Evolutionary conservation across 2,113 vertebrate species (phyloP).

Genomic region (Xyrauchen texanus): DNA sequence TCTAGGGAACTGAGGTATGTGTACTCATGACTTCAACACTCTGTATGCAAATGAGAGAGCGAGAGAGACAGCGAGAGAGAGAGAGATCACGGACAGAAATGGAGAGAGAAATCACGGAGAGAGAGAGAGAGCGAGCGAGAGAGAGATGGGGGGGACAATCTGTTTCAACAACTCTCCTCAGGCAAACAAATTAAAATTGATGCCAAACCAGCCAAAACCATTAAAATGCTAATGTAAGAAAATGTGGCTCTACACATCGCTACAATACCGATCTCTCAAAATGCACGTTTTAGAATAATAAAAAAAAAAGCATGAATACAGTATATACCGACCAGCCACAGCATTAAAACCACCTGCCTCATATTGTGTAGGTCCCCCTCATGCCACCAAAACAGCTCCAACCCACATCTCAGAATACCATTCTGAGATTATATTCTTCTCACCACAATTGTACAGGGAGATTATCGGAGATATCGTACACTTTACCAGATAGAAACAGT

Average conservation of each 20-base stretch:
- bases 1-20: conserved; percentile 40
- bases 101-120: neutral
- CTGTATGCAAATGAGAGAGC: conserved; percentile 40
- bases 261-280: conserved; percentile 24
- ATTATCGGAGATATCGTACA: too few species aligned
- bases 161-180: conserved; percentile 36
- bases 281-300: neutral
- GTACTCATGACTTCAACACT: conserved; percentile 42
- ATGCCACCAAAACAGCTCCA: too few species aligned
- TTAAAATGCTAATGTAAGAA: conserved; percentile 78
- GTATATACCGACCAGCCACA: neutral
- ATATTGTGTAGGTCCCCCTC: too few species aligned
- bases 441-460: too few species aligned
- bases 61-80: neutral
- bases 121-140: conserved; percentile 30
- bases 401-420: too few species aligned
- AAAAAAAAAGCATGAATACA: neutral
- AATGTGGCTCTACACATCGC: conserved; percentile 68
- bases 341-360: too few species aligned
- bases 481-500: too few species aligned
- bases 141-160: conserved; percentile 36
- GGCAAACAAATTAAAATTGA: conserved; percentile 38
- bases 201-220: conserved; percentile 59
- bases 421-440: too few species aligned
- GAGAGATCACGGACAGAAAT: neutral